Evolutionary conservation across 2,888 invertebrate genomes (phyloP).

Genomic region (Tenthredo scrophulariae): DNA sequence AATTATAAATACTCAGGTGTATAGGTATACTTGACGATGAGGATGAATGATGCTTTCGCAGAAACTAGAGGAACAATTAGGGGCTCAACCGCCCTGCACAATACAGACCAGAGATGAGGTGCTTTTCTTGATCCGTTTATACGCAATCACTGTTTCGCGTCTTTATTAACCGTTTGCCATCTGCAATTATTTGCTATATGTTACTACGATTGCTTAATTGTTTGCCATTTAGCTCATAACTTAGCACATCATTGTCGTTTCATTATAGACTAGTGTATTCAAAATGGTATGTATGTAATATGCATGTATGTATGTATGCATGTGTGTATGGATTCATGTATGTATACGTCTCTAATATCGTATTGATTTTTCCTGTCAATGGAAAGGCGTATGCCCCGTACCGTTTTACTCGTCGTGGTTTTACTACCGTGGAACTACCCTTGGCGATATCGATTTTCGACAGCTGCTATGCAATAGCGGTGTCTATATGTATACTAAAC

Average conservation of each 20-base stretch:
- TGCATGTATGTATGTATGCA: background rate
- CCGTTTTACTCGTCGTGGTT: slow-evolving; percentile 24
- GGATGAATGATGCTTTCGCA: background rate
- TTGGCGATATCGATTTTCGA: slow-evolving; percentile 76
- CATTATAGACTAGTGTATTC: background rate
- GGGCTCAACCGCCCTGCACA: background rate
- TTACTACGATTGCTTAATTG: background rate
- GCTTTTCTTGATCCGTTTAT: background rate
- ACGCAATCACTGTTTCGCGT: background rate
- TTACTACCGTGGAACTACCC: slow-evolving; percentile 41
- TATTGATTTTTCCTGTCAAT: slow-evolving; percentile 69
- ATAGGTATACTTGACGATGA: background rate
- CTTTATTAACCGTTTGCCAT: background rate
- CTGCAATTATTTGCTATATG: background rate
- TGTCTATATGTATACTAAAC: background rate
- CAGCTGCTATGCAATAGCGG: slow-evolving; percentile 71
- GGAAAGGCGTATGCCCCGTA: slow-evolving; percentile 30
- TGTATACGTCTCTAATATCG: slow-evolving; percentile 55
- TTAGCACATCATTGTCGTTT: background rate
- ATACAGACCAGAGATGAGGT: background rate
- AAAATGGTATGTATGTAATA: too few species aligned
- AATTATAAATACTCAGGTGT: background rate
- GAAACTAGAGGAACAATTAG: background rate
- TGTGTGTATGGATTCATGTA: background rate
- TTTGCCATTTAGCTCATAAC: background rate